Base-by-base conservation (phyloP, 2,888 invertebrate species). In the Chesias legatella region DNA sequence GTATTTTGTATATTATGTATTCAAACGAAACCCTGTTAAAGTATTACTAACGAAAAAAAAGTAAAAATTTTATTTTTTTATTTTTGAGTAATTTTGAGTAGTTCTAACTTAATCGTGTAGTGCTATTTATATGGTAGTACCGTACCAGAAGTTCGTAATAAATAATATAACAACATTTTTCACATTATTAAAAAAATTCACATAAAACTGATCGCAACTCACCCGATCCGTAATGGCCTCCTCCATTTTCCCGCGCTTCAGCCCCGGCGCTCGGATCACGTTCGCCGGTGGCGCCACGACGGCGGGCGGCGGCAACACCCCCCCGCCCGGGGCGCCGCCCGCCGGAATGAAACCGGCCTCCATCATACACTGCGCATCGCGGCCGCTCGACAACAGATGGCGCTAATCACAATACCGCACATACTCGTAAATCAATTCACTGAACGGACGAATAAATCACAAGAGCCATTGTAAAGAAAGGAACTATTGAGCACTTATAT, bases 211-310 rank as follows among this genome's bases (percentile, higher is more conserved):
- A 17, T 17, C 13, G 5, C 13, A 17, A 91, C 94, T 94, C 60
- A 94, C 94, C 91, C 94, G 90, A 80, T 94, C 93, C 33, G 92
- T 90, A 44, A 94, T 92, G 41, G 93, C 91, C 57, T 93, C 92
- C 67, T 94, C 94, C 71, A 92, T 91, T 75, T 93, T 94, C 55
- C 95, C 95, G 67, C 94, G 90, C 67, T 94, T 94, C 60, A 95
- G 81, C 22, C 92, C 92, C 13, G 94, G 94, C 60, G 94, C 94
- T 53, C 95, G 90, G 48, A 95, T 90, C 31, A 95, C 91, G 68
- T 93, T 92, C 61, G 88, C 89, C 48, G 88, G 86, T 67, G 89
- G 82, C 77, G 90, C 81, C 78, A 78, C 67, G 36, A 79, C 71
- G 56, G 73, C 51, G 45, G 73, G 70, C 59, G 73, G 69, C 54